Evolutionary conservation across 2,888 invertebrate species (phyloP), one percentile per base, ranked within the genome.

Genomic region (Andrena dorsata): DNA sequence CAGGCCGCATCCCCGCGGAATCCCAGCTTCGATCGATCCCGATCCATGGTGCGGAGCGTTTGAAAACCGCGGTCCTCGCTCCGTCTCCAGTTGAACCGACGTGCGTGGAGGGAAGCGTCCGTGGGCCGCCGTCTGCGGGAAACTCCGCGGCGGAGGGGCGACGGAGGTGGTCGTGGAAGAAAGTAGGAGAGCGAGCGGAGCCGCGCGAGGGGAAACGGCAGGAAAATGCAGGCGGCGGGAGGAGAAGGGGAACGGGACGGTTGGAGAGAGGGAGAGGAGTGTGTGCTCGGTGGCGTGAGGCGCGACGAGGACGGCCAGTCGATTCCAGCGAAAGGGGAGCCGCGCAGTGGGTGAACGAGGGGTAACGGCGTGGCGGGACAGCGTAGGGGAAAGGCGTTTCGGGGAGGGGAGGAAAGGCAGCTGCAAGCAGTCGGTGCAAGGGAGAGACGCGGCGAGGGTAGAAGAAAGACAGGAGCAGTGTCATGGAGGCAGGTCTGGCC

Each of bases 401-500:
- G 68, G 41, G 58, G 68, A 28, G 32, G 73, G 66, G 76, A 61
- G 65, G 58, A 35, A 80, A 65, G 72, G 80, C 88, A 84, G 88
- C 84, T 88, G 88, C 73, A 78, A 69, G 68, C 63, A 41, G 70
- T 60, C 30, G 76, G 69, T 74, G 83, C 56, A 60, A 79, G 68
- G 47, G 73, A 83, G 76, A 80, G 61, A 58, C 32, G 2, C 32
- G 0, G 23, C 16, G 20, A 30, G 41, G 35, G 74, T 64, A 58
- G 82, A 85, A 47, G 58, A 10, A 61, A 74, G 82, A 85, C 7
- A 60, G 47, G 66, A 30, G 51, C n/a, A 83, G 82, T 85, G 87
- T 86, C 86, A 88, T 87, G 90, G 87, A 75, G 86, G 88, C 88
- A 86, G 83, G 82, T 87, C 87, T 89, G 88, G 69, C 86, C 88